phyloP scores from a whole-genome alignment of 1,140 invertebrate species.

The Drosophila littoralis region DNA sequence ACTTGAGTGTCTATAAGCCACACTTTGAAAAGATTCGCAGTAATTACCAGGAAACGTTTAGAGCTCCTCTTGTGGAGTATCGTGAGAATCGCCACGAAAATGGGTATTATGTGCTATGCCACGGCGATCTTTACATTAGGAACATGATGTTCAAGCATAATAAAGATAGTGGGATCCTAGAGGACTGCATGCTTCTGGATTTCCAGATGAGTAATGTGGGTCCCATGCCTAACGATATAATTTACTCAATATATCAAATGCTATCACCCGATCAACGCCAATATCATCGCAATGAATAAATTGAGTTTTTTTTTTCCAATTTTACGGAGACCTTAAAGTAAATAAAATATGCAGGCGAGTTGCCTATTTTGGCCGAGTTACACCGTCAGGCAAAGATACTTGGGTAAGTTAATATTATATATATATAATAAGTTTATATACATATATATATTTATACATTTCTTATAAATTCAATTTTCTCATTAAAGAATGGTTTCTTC shows the following conservation, averaged over 20 bases:
- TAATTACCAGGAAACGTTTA: background rate
- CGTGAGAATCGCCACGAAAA: constrained; percentile 13
- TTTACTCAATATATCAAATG: constrained; percentile 61
- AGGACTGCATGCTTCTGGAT: constrained; percentile 68
- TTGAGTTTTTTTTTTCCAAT: constrained; percentile 53
- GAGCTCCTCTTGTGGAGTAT: constrained; percentile 7
- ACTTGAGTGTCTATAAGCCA: background rate
- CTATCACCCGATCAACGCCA: constrained; percentile 42
- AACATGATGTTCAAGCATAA: constrained; percentile 44
- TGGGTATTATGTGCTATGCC: constrained; percentile 32
- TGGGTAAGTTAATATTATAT: constrained; percentile 29
- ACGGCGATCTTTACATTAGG: constrained; percentile 37
- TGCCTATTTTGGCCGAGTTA: constrained; percentile 46
- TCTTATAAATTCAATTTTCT: background rate
- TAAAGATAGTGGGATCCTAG: constrained; percentile 2
- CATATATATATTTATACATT: background rate
- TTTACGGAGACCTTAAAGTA: constrained; percentile 54
- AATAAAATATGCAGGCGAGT: constrained; percentile 45
- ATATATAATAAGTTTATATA: too few relatives aligned
- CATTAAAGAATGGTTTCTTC: constrained; percentile 45
- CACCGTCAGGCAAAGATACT: constrained; percentile 47
- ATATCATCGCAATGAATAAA: constrained; percentile 34
- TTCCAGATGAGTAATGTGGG: constrained; percentile 62
- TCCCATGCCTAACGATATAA: constrained; percentile 50
- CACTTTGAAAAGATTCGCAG: background rate